Percentiles rank a stretch among this genome's conserved stretches.
These are phyloP conservation scores for Eleutherodactylus coqui DNA, from an alignment of 2,797 vertebrate genomes.

Conservation along the genomic window DNA sequence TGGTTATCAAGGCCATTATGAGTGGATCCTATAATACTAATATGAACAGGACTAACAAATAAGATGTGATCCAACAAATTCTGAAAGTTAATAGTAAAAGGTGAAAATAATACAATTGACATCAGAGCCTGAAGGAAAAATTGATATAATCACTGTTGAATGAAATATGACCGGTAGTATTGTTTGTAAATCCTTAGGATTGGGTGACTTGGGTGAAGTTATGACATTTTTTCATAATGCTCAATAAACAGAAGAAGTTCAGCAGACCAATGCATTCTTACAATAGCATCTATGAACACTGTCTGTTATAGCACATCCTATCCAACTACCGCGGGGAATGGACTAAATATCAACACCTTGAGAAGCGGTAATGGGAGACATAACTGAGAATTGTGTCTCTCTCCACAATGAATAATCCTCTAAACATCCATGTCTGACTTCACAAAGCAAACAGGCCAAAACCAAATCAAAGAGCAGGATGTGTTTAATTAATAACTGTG, in stretches of 20 bases:
- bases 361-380: slow-evolving; percentile 12
- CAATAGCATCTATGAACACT: slow-evolving; percentile 18
- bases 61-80: background rate
- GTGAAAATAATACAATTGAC: background rate
- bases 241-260: slow-evolving; percentile 40
- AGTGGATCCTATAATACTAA: no score
- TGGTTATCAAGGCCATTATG: no score
- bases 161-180: background rate
- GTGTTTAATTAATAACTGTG: slow-evolving; percentile 21
- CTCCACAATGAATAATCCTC: slow-evolving; percentile 19
- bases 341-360: slow-evolving; percentile 36
- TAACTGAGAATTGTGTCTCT: slow-evolving; percentile 2
- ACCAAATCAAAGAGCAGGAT: background rate
- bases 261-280: slow-evolving; percentile 24
- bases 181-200: background rate
- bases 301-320: background rate
- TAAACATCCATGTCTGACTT: slow-evolving; percentile 34
- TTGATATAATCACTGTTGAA: background rate
- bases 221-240: slow-evolving; percentile 14
- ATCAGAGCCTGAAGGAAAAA: background rate
- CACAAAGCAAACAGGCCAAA: slow-evolving; percentile 39
- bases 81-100: background rate
- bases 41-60: no score
- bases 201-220: background rate
- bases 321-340: slow-evolving; percentile 25